phyloP scores from a whole-genome alignment of 1,140 invertebrate genomes.

The Mactra quadrangularis region DNA sequence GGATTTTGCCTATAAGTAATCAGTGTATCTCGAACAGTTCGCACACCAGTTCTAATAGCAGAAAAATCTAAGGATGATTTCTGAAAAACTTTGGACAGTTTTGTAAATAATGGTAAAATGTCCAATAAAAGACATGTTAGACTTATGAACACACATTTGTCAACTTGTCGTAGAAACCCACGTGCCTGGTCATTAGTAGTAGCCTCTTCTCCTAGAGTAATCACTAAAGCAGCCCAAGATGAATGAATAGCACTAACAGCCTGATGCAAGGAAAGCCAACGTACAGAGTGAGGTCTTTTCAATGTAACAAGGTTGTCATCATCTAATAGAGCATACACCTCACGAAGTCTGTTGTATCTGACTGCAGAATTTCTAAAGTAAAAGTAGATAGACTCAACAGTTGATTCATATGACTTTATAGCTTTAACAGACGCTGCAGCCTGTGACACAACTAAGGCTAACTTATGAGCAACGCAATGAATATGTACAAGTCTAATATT shows the following conservation, averaged over 20 bases:
- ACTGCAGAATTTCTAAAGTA: background rate
- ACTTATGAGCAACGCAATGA: conserved; percentile 10
- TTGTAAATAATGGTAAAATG: background rate
- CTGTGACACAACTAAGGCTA: background rate
- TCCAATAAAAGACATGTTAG: background rate
- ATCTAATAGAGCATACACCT: background rate
- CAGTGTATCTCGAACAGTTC: no score
- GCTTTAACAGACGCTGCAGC: background rate
- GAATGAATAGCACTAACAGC: background rate
- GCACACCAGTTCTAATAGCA: no score
- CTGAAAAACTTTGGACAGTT: background rate
- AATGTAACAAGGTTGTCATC: background rate
- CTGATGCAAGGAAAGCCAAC: background rate
- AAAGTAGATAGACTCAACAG: background rate
- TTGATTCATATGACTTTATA: background rate
- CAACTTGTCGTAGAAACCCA: background rate
- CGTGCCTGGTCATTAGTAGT: background rate
- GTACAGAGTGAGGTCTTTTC: background rate
- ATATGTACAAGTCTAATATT: conserved; percentile 9
- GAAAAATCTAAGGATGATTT: background rate
- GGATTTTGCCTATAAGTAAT: no score
- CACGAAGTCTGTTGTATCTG: background rate
- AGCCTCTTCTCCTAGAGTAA: background rate
- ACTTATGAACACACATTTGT: background rate
- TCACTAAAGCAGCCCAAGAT: background rate